A percentile compares a stretch with the other conserved stretches of the same genome.
phyloP scores from a whole-genome alignment of 1,140 invertebrate species.

The Caenorhabditis latens region DNA sequence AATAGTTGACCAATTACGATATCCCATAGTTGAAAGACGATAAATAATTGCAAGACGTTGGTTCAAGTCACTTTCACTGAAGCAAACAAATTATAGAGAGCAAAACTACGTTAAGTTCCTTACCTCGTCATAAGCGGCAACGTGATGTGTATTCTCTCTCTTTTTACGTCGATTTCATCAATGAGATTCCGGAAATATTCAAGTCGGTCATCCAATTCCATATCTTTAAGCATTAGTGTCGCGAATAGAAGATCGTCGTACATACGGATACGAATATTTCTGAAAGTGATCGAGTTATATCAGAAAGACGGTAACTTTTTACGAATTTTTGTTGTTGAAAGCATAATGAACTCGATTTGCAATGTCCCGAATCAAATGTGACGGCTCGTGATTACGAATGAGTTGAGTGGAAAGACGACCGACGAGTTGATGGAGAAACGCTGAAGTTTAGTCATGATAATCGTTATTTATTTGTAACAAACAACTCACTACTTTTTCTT shows the following conservation, averaged over 20 bases:
- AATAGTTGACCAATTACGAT: background rate
- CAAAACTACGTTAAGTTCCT: no score
- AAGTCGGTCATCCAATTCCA: conserved; percentile 13
- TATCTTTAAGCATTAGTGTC: conserved; percentile 32
- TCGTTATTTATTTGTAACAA: background rate
- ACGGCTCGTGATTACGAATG: conserved; percentile 14
- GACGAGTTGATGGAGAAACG: conserved; percentile 19
- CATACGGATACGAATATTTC: background rate
- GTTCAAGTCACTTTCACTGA: background rate
- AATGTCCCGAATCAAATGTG: conserved; percentile 20
- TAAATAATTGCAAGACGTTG: conserved; percentile 39
- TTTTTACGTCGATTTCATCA: conserved; percentile 22
- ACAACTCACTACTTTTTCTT: conserved; percentile 7
- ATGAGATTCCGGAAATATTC: conserved; percentile 22
- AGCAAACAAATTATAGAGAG: background rate
- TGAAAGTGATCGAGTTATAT: background rate
- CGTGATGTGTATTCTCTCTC: conserved; percentile 36
- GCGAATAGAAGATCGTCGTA: conserved; percentile 23
- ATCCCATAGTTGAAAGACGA: conserved; percentile 18
- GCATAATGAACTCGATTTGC: conserved; percentile 39
- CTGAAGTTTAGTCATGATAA: background rate
- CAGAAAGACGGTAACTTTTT: background rate
- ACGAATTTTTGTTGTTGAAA: conserved; percentile 34
- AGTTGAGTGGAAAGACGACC: conserved; percentile 28
- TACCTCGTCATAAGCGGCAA: conserved; percentile 22